Evolutionary conservation across 23 tunicate genomes (phyloP).

Genomic region (Botrylloides violaceus): DNA sequence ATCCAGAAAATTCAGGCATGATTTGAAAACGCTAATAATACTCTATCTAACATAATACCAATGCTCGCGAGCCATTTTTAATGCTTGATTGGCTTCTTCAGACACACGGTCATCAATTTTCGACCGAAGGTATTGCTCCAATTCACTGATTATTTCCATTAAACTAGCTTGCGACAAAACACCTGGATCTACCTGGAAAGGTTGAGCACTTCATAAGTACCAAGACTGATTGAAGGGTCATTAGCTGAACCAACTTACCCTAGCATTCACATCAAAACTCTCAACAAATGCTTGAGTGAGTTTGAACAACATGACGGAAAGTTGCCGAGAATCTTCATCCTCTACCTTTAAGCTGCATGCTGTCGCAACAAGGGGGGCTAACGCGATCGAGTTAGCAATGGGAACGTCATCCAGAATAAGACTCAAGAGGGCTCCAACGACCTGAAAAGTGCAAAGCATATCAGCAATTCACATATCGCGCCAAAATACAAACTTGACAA

Average conservation of each 20-base stretch:
- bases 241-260: not conserved
- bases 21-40: too few relatives aligned
- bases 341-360: not conserved
- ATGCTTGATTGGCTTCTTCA: not conserved
- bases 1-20: too few relatives aligned
- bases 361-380: not conserved
- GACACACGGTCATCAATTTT: not conserved
- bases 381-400: not conserved
- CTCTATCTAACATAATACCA: too few relatives aligned
- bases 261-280: not conserved
- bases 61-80: not conserved
- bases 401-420: constrained; percentile 19
- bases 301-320: constrained; percentile 1
- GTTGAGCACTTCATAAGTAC: not conserved
- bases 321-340: not conserved
- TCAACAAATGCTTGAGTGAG: constrained; percentile 11
- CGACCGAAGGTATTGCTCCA: not conserved
- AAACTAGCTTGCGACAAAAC: not conserved
- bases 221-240: not conserved
- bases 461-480: not conserved
- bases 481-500: not conserved
- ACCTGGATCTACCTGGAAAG: not conserved
- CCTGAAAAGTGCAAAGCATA: not conserved
- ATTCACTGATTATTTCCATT: not conserved
- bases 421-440: constrained; percentile 6